Evolutionary conservation across 1,140 invertebrate genomes (phyloP).

Genomic region (Listronotus oregonensis): DNA sequence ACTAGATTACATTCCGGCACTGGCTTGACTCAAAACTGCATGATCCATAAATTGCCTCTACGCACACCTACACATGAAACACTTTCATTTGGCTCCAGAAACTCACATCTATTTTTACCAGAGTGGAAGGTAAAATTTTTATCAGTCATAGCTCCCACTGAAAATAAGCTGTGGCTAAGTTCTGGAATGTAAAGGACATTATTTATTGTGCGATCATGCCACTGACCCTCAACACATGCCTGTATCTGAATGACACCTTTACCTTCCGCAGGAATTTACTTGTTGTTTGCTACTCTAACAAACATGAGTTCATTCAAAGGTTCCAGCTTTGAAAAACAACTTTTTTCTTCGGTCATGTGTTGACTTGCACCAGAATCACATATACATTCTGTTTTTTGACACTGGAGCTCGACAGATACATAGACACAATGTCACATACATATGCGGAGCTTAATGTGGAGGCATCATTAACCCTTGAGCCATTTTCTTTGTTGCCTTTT

Average conservation of each 20-base stretch:
- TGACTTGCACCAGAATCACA: not conserved
- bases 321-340: slow-evolving; percentile 2
- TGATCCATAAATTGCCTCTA: slow-evolving; percentile 14
- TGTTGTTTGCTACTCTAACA: slow-evolving; percentile 39
- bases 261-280: slow-evolving; percentile 37
- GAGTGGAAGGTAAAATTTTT: slow-evolving; percentile 25
- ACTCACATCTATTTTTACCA: slow-evolving; percentile 24
- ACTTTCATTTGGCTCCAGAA: slow-evolving; percentile 20
- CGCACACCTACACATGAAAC: slow-evolving; percentile 17
- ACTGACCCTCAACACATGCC: slow-evolving; percentile 8
- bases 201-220: slow-evolving; percentile 23
- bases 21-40: slow-evolving; percentile 15
- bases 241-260: slow-evolving; percentile 39
- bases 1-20: not conserved
- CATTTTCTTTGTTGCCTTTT: too few relatives aligned
- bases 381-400: too few relatives aligned
- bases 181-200: slow-evolving; percentile 30
- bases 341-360: not conserved
- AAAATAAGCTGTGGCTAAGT: slow-evolving; percentile 20
- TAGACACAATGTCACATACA: too few relatives aligned
- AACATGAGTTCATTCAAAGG: not conserved
- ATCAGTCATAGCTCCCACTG: slow-evolving; percentile 30
- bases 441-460: too few relatives aligned
- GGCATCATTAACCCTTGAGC: too few relatives aligned
- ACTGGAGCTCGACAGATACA: too few relatives aligned